phyloP scores from a whole-genome alignment of 2,888 invertebrate genomes.

The Scaptomyza flava region DNA sequence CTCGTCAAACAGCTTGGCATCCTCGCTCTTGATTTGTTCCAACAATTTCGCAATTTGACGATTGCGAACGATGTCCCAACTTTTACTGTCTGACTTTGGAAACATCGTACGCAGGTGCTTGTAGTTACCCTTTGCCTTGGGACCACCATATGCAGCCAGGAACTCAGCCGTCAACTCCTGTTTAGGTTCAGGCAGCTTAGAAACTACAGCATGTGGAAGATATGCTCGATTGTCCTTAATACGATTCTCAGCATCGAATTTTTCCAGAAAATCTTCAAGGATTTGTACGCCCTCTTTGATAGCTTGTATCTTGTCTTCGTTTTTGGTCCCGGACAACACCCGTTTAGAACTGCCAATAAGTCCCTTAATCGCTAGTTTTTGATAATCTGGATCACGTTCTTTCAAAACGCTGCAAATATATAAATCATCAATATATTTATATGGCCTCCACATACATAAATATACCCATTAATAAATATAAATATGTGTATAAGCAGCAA shows the following conservation, averaged over 20 bases:
- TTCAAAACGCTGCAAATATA: conserved; percentile 85
- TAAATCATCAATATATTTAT: conserved; percentile 8
- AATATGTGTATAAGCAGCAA: conserved; percentile 7
- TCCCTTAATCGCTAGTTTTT: conserved; percentile 89
- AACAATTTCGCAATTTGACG: conserved; percentile 86
- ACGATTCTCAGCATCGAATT: conserved; percentile 88
- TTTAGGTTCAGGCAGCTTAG: conserved; percentile 86
- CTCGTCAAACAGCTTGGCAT: conserved; percentile 87
- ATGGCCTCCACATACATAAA: background rate
- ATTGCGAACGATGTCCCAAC: conserved; percentile 92
- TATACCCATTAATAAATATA: conserved; percentile 22
- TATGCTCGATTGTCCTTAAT: conserved; percentile 90
- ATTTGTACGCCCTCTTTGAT: conserved; percentile 90
- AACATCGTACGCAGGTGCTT: conserved; percentile 89
- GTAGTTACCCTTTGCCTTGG: conserved; percentile 86
- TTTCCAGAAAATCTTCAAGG: conserved; percentile 90
- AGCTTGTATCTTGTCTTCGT: conserved; percentile 90
- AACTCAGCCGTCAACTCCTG: conserved; percentile 86
- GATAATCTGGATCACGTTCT: conserved; percentile 91
- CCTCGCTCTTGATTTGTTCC: conserved; percentile 86
- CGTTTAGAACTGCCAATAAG: conserved; percentile 89
- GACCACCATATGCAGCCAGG: conserved; percentile 89
- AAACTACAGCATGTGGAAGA: conserved; percentile 87
- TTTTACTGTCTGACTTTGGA: conserved; percentile 86
- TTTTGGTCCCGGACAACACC: conserved; percentile 90